Base-by-base conservation (phyloP, 2,888 invertebrate genomes). In the Bombylius discolor region DNA sequence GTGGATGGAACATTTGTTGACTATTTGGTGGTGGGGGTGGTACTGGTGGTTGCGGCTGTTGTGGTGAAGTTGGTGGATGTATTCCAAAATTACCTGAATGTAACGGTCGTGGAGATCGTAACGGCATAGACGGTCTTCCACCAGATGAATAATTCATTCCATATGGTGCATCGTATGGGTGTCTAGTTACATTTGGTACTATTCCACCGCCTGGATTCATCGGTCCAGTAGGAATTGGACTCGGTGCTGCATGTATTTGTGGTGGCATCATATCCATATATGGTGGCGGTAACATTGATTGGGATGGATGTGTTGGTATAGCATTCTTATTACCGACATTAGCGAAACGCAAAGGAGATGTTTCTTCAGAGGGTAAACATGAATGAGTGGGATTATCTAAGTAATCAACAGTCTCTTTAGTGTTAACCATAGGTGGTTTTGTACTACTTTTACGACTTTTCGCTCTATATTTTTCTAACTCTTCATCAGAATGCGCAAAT, bases 401-500 rank as follows among this genome's bases (percentile, higher is more conserved):
- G 54, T 62, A 63, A 53, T 67, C 63, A 14, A 60, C 57, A 14
- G 64, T 62, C 55, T 68, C 67, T 51, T 65, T 67, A 44, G 62
- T 53, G 46, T 62, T 64, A 54, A 58, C 63, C 31, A 61, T 60
- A 36, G 66, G 63, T 39, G 67, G 63, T 58, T 71, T 70, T 14
- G 67, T 65, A 64, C 62, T 63, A 60, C 79, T 74, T 69, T 83
- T 84, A 14, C 83, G 76, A 66, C 79, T 83, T 65, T 83, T 83
- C 6, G 83, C 81, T 54, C 84, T 76, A 66, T 84, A 84, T 59
- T 87, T 87, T 66, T 94, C 93, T 46, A 94, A 76, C 71, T 96
- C 96, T 61, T 92, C 89, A 62, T 89, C 88, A 0, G 89, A 89
- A 71, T 96, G 95, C 7, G 94, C 92, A 75, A 93, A 96, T 1